A percentile compares a stretch with the other conserved stretches of the same genome.
Conservation (phyloP, 2,888 invertebrate genomes). For the Aquatica leii region DNA sequence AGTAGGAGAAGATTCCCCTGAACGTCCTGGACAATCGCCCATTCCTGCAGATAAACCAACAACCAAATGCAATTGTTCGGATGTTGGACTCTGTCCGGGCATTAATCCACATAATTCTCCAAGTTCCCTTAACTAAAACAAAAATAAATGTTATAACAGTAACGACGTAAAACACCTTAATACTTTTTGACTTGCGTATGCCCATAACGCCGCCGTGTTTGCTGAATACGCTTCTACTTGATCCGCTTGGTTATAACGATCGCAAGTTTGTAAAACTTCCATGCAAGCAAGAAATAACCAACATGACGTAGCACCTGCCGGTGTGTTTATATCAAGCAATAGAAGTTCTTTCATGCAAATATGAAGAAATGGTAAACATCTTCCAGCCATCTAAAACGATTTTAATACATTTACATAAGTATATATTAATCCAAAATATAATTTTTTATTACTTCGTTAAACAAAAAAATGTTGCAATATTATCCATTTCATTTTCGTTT, state of each 20-base stretch:
- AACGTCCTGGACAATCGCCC: conserved; percentile 73
- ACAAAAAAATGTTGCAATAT: not conserved
- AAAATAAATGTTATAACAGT: conserved; percentile 4
- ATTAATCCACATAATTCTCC: conserved; percentile 91
- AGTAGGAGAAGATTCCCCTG: conserved; percentile 68
- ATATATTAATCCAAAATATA: not conserved
- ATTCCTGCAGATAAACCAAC: conserved; percentile 92
- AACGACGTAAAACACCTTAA: not conserved
- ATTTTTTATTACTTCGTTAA: not conserved
- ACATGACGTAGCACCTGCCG: conserved; percentile 86
- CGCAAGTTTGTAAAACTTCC: conserved; percentile 84
- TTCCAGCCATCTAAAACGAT: conserved; percentile 75
- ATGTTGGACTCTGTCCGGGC: conserved; percentile 81
- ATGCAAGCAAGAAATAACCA: conserved; percentile 94
- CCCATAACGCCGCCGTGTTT: conserved; percentile 87
- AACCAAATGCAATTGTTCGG: conserved; percentile 89
- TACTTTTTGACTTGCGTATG: conserved; percentile 75
- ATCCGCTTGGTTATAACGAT: conserved; percentile 71
- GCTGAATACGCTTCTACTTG: conserved; percentile 80
- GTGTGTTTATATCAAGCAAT: conserved; percentile 79
- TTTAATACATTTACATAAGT: too few relatives aligned
- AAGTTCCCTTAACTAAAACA: conserved; percentile 75
- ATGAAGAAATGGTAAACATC: conserved; percentile 89
- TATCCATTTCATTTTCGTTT: too few relatives aligned
- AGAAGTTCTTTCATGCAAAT: conserved; percentile 86